Base-by-base conservation (phyloP, 2,797 vertebrate species). In the Carduelis carduelis region DNA sequence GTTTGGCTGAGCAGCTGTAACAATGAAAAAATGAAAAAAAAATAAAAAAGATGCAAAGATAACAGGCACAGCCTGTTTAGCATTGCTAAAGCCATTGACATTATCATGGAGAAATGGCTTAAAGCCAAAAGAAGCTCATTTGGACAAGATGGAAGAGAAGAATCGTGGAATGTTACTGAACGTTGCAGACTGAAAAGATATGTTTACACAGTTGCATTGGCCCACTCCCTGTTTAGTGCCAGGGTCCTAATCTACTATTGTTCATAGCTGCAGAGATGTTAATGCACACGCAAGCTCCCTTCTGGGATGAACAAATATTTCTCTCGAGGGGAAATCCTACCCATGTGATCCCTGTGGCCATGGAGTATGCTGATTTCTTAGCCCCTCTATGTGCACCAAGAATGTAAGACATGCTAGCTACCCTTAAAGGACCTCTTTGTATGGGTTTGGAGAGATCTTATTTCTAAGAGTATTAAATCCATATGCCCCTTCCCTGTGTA, bases 1-100 rank as follows among this genome's bases (percentile, higher is more conserved):
- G 63, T 89, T 96, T 95, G 92, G 60, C 66, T 96, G 78, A 93
- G 84, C 89, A 95, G 92, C 70, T 91, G 89, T 90, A 96, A 96
- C 84, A 97, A 95, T 94, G 86, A 70, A 94, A 96, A 95, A 95
- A 74, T 59, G 39, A 50, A 41, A 47, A 59, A 23, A 27, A 28
- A 27, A 28, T 56, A 49, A 35, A 37, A 35, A 18, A 56, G 12
- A 87, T n/a, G 18, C 61, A 64, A 95, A 55, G 78, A 92, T 80
- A 95, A 90, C 82, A 92, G 78, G 75, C 88, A 61, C 30, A 87
- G 89, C 53, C 87, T 90, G 39, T 83, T 95, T 90, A 94, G 64
- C 84, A 85, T 93, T 91, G 84, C 89, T 93, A 81, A 91, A 96
- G 75, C 89, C 75, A 71, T 89, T 94, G 83, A 87, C 89, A 66